These are phyloP conservation scores for Nylanderia fulva DNA, from an alignment of 1,140 invertebrate species.

Conservation along the genomic window DNA sequence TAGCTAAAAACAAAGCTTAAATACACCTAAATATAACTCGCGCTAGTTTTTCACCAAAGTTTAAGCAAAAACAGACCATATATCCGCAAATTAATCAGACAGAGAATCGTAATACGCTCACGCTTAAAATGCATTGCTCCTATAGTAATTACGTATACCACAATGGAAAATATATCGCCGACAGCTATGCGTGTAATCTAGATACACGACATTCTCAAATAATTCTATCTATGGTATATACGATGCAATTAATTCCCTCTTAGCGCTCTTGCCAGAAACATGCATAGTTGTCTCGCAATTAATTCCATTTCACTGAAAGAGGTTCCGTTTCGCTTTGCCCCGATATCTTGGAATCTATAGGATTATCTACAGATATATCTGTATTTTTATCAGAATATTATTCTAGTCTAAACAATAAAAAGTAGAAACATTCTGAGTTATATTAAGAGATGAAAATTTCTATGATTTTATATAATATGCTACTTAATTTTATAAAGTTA, in stretches of 20 bases:
- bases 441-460: too few relatives aligned
- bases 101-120: conserved; percentile 20
- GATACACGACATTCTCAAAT: conserved; percentile 48
- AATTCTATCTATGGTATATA: conserved; percentile 43
- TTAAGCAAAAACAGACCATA: neutral
- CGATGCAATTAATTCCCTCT: conserved; percentile 52
- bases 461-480: too few relatives aligned
- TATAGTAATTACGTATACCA: conserved; percentile 45
- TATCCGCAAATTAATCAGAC: conserved; percentile 30
- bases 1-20: neutral
- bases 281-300: conserved; percentile 39
- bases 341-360: neutral
- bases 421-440: neutral
- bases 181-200: conserved; percentile 43
- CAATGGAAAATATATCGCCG: conserved; percentile 53
- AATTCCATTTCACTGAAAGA: conserved; percentile 29
- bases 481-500: neutral
- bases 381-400: neutral
- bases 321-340: neutral
- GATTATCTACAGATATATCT: neutral
- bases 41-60: neutral
- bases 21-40: neutral
- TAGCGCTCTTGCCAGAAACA: conserved; percentile 39
- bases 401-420: neutral
- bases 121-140: conserved; percentile 39